Evolutionary conservation across 2,888 invertebrate species (phyloP).

Genomic region (Sesia apiformis): DNA sequence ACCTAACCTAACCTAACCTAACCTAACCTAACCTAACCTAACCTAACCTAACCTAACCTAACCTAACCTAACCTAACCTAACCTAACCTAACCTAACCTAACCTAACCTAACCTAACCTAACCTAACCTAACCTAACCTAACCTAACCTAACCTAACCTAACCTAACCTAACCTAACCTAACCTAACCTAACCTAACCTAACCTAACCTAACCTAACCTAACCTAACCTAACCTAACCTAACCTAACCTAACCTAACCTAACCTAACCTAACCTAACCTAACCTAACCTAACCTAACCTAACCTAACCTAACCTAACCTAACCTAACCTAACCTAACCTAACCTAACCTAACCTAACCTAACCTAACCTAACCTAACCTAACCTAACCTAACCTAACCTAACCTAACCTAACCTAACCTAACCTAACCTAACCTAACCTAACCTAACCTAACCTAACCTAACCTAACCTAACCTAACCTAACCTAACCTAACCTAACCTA

Average conservation of each 20-base stretch:
- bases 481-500: conserved; percentile 1
- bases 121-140: conserved; percentile 2
- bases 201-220: conserved; percentile 2
- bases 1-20: conserved; percentile 2
- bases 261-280: conserved; percentile 2
- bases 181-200: conserved; percentile 2
- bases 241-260: conserved; percentile 2
- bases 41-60: conserved; percentile 2
- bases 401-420: conserved; percentile 1
- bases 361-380: conserved; percentile 1
- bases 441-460: conserved; percentile 1
- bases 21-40: conserved; percentile 2
- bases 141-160: conserved; percentile 2
- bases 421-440: conserved; percentile 1
- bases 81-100: conserved; percentile 2
- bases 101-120: conserved; percentile 2
- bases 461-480: conserved; percentile 1
- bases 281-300: conserved; percentile 2
- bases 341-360: conserved; percentile 1
- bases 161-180: conserved; percentile 2
- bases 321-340: conserved; percentile 1
- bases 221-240: conserved; percentile 2
- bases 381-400: conserved; percentile 1
- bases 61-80: conserved; percentile 2
- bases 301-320: not conserved